Conservation (phyloP, 2,888 invertebrate genomes). For the Gnatocerus cornutus region DNA sequence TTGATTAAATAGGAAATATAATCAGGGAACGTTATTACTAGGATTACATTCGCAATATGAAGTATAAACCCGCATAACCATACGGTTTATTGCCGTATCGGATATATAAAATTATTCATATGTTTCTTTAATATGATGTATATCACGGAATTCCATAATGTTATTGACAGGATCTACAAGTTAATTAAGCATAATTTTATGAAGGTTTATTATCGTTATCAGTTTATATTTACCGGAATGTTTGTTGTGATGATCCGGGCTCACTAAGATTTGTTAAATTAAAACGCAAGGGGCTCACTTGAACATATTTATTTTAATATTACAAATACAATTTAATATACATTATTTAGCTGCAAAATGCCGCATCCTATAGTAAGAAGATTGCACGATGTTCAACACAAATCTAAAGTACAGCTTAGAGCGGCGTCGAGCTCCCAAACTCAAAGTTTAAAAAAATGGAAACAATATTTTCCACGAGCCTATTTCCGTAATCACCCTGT, state of each 20-base stretch:
- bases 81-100: conserved; percentile 25
- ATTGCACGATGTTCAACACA: conserved; percentile 68
- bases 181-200: conserved; percentile 33
- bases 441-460: conserved; percentile 43
- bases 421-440: conserved; percentile 50
- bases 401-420: conserved; percentile 57
- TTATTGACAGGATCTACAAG: conserved; percentile 39
- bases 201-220: conserved; percentile 39
- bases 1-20: conserved; percentile 3
- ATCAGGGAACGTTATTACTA: not conserved
- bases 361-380: conserved; percentile 65
- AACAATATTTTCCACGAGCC: conserved; percentile 48
- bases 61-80: conserved; percentile 23
- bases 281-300: conserved; percentile 55
- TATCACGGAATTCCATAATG: conserved; percentile 21
- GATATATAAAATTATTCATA: conserved; percentile 22
- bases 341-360: conserved; percentile 67
- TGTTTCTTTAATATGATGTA: conserved; percentile 24
- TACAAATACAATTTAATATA: conserved; percentile 70
- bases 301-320: conserved; percentile 70
- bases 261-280: conserved; percentile 8
- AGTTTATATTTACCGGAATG: conserved; percentile 21
- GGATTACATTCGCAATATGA: not conserved
- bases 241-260: too few species aligned
- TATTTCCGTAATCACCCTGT: conserved; percentile 53